A percentile compares a stretch with the other conserved stretches of the same genome.
Evolutionary conservation across 2,888 invertebrate genomes (phyloP).

Genomic region (Rapana venosa): DNA sequence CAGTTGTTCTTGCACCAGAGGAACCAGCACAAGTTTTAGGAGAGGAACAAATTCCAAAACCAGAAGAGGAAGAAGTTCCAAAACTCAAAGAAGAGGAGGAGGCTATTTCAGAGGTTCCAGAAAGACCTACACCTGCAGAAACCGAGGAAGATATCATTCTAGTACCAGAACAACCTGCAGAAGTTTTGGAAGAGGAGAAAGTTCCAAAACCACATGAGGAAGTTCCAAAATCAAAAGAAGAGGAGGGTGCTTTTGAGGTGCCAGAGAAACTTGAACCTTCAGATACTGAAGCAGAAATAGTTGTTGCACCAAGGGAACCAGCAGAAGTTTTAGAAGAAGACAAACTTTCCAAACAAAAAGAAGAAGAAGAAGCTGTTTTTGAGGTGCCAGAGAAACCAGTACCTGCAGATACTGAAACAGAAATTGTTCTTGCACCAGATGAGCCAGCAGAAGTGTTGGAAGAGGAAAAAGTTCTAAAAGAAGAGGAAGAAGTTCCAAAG

Average conservation of each 20-base stretch:
- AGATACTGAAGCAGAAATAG: neutral
- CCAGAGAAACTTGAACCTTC: constrained; percentile 15
- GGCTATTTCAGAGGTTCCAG: neutral
- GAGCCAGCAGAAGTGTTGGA: constrained; percentile 58
- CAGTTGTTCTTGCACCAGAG: constrained; percentile 43
- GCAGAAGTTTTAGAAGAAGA: constrained; percentile 80
- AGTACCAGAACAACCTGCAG: constrained; percentile 53
- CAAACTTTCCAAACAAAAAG: neutral
- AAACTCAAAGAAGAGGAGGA: constrained; percentile 24
- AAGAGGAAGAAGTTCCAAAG: constrained; percentile 79
- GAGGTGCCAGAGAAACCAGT: neutral
- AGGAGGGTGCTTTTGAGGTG: neutral
- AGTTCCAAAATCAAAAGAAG: constrained; percentile 12
- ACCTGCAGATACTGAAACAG: neutral
- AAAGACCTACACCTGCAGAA: neutral
- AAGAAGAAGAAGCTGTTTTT: constrained; percentile 16
- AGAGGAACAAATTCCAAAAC: constrained; percentile 32
- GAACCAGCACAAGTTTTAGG: constrained; percentile 80
- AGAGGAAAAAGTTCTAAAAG: constrained; percentile 45
- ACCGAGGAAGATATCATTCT: neutral
- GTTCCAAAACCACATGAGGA: constrained; percentile 79
- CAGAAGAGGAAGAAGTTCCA: constrained; percentile 35
- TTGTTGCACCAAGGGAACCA: constrained; percentile 31
- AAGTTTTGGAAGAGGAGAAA: constrained; percentile 48
- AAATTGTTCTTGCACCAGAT: neutral